phyloP scores from a whole-genome alignment of 2,797 vertebrate species.

The Rhabdophis nuchalis region DNA sequence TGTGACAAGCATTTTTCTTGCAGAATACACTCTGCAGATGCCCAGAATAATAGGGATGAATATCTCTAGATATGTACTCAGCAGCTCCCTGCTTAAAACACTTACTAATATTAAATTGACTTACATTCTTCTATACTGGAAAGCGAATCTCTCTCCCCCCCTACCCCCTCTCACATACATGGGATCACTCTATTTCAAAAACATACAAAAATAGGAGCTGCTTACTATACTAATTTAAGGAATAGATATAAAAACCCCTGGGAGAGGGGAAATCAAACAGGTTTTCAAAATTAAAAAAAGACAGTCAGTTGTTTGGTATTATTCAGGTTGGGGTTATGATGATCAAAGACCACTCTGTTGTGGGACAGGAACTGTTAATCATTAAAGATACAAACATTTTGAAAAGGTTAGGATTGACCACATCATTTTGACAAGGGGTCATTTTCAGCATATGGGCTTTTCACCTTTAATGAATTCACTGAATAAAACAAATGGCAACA shows the following conservation, averaged over 20 bases:
- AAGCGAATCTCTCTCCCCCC: not conserved
- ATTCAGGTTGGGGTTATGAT: not conserved
- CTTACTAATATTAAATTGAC: not conserved
- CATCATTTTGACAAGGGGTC: not conserved
- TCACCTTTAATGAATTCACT: not conserved
- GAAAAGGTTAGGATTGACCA: not conserved
- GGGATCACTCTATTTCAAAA: not conserved
- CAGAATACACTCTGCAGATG: not conserved
- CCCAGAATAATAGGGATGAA: not conserved
- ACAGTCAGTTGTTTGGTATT: not conserved
- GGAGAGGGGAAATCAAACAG: not conserved
- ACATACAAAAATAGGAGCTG: not conserved
- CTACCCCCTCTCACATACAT: too few species aligned
- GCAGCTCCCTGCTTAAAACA: not conserved
- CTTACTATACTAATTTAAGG: not conserved
- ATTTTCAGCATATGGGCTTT: not conserved
- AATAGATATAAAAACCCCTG: not conserved
- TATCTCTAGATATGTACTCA: not conserved
- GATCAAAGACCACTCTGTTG: not conserved
- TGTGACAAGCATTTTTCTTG: not conserved
- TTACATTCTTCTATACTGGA: not conserved
- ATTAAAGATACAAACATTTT: not conserved
- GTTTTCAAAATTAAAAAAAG: not conserved
- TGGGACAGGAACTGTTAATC: not conserved
- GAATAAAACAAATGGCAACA: not conserved